Evolutionary conservation across 2,113 vertebrate genomes (phyloP).

Genomic region (Patagioenas fasciata): DNA sequence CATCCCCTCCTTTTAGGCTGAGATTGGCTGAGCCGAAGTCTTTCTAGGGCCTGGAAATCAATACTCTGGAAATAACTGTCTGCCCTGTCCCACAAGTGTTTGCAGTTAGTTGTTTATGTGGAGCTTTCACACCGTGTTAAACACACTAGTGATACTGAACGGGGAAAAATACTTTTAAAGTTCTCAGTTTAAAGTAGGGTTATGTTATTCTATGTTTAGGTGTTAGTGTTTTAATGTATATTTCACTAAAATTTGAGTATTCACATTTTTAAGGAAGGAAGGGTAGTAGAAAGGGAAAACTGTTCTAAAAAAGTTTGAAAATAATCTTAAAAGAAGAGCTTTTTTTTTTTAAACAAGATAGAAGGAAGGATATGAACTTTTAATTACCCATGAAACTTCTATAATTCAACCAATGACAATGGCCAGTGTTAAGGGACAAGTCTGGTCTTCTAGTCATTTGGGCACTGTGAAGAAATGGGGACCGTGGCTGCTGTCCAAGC

Average conservation of each 20-base stretch:
- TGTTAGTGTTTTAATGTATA: neutral
- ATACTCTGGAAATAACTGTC: neutral
- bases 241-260: neutral
- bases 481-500: neutral
- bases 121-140: neutral
- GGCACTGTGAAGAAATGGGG: neutral
- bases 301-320: neutral
- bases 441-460: neutral
- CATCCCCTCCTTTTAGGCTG: neutral
- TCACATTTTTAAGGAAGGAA: neutral
- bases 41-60: conserved; percentile 19
- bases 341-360: neutral
- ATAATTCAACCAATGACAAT: neutral
- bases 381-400: neutral
- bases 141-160: neutral
- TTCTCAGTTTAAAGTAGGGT: neutral
- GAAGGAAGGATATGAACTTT: neutral
- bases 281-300: neutral
- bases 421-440: neutral
- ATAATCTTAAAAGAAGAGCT: neutral
- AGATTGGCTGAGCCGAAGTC: neutral
- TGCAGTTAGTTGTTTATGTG: neutral
- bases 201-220: neutral
- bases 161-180: neutral
- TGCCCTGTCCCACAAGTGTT: neutral